Evolutionary conservation across 1,140 invertebrate species (phyloP).

Genomic region (Apis laboriosa): DNA sequence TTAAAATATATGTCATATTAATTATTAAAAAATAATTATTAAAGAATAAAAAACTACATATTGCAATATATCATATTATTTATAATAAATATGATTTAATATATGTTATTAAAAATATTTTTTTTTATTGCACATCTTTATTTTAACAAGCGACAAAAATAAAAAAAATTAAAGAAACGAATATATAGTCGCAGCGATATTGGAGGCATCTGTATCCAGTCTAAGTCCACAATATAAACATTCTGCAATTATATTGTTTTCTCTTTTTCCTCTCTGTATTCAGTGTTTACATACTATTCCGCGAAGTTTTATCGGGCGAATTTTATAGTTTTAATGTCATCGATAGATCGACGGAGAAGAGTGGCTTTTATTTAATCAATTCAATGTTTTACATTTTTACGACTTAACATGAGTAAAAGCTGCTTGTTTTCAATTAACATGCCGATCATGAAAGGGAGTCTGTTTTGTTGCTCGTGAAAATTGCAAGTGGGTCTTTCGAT

Average conservation of each 20-base stretch:
- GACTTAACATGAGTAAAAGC: neutral
- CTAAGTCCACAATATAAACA: neutral
- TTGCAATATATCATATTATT: too few species aligned
- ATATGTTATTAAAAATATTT: too few species aligned
- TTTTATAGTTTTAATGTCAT: conserved; percentile 56
- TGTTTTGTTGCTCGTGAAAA: conserved; percentile 1
- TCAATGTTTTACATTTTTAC: neutral
- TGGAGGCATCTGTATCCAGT: too few species aligned
- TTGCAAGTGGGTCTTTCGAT: neutral
- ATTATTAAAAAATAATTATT: too few species aligned
- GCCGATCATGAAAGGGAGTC: neutral
- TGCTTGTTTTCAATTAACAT: conserved; percentile 28
- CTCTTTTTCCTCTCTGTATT: neutral
- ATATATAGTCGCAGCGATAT: too few species aligned
- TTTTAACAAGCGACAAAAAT: too few species aligned
- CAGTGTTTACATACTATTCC: conserved; percentile 26
- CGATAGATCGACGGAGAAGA: neutral
- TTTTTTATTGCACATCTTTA: too few species aligned
- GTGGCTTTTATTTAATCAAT: neutral
- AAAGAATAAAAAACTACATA: too few species aligned
- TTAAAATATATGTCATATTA: too few species aligned
- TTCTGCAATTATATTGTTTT: neutral
- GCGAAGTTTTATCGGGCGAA: conserved; percentile 38
- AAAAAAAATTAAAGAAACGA: too few species aligned
- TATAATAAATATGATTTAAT: too few species aligned